These are phyloP conservation scores for Temnothorax rugatulus DNA, from an alignment of 2,888 invertebrate genomes.

Conservation along the genomic window DNA sequence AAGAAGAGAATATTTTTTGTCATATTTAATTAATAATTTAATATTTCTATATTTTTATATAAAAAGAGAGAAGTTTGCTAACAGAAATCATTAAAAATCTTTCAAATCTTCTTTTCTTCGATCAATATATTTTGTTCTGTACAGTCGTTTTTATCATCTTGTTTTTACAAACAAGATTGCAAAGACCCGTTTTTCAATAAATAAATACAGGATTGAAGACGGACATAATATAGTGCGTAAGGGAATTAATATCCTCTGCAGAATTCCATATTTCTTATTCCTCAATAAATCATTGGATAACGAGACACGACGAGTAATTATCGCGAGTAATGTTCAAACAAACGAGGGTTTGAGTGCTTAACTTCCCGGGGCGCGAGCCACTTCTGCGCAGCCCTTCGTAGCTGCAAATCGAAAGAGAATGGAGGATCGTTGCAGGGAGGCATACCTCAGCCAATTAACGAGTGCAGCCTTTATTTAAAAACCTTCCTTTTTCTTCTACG, in stretches of 20 bases:
- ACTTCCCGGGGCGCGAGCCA: slow-evolving; percentile 45
- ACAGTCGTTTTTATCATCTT: not conserved
- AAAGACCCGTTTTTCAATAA: not conserved
- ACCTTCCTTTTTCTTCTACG: not conserved
- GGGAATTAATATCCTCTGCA: not conserved
- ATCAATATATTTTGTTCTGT: not conserved
- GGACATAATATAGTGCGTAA: not conserved
- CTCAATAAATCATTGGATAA: slow-evolving; percentile 20
- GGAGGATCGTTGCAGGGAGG: slow-evolving; percentile 16
- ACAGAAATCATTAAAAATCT: not conserved
- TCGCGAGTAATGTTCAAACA: slow-evolving; percentile 39
- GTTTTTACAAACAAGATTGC: not conserved
- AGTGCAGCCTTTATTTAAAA: slow-evolving; percentile 20
- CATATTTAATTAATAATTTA: not conserved
- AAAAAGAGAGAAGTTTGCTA: not conserved
- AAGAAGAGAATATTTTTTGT: not conserved
- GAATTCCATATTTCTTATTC: not conserved
- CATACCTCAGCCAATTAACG: slow-evolving; percentile 48
- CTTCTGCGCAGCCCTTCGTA: slow-evolving; percentile 36
- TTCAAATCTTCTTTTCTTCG: not conserved
- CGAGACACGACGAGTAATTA: slow-evolving; percentile 43
- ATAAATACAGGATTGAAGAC: not conserved
- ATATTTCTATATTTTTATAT: not conserved
- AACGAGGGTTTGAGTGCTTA: slow-evolving; percentile 42
- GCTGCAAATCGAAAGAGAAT: slow-evolving; percentile 36